Percentiles rank a stretch among this genome's conserved stretches.
phyloP scores from a whole-genome alignment of 2,797 vertebrate species.

The Sebastes nivosus region DNA sequence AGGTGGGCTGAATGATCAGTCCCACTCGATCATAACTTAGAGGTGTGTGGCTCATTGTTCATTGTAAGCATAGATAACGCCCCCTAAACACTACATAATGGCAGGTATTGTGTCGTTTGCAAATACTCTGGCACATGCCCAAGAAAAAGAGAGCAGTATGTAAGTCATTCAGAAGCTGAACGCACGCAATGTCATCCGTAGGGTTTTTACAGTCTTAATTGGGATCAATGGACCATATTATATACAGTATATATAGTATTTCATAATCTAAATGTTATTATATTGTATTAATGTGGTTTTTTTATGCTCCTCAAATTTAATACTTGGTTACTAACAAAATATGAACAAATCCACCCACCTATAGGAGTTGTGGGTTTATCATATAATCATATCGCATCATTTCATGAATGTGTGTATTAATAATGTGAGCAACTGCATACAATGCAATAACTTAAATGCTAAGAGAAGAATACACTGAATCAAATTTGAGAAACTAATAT shows the following conservation, averaged over 20 bases:
- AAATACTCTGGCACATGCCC: background rate
- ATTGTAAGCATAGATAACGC: fast-evolving
- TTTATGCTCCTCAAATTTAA: background rate
- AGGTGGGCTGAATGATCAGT: fast-evolving
- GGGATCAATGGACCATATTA: too few species aligned
- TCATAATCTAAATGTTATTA: background rate
- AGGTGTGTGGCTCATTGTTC: background rate
- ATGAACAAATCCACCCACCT: too few species aligned
- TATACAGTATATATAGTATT: too few species aligned
- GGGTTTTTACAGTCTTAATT: too few species aligned
- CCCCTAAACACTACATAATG: background rate
- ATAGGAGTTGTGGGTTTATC: background rate
- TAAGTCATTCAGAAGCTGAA: background rate
- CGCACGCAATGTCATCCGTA: too few species aligned
- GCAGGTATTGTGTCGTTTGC: background rate
- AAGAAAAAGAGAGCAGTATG: background rate
- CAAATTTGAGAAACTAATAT: background rate
- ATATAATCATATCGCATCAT: background rate
- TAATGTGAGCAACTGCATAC: background rate
- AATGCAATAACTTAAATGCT: background rate
- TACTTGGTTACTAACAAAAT: too few species aligned
- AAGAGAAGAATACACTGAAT: background rate
- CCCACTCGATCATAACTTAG: too few species aligned
- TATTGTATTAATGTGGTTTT: background rate
- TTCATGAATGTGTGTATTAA: background rate